Percentiles rank a stretch among this genome's conserved stretches.
These are phyloP conservation scores for Acanthochromis polyacanthus DNA, from an alignment of 2,113 vertebrate species.

Conservation along the genomic window DNA sequence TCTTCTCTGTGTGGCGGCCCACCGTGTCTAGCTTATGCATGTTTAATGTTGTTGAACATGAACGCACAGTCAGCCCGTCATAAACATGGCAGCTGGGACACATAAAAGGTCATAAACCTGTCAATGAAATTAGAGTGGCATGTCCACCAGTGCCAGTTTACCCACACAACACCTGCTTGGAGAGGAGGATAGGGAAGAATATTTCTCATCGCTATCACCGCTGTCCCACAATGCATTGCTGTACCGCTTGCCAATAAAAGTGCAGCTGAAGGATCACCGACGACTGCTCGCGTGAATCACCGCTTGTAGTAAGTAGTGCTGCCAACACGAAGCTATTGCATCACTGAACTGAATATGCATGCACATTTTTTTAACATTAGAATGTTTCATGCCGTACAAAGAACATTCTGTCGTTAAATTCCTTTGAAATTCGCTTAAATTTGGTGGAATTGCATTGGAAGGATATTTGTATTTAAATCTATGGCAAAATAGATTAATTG, in stretches of 20 bases:
- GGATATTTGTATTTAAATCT: slow-evolving; percentile 34
- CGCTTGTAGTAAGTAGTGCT: slow-evolving; percentile 12
- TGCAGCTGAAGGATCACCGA: slow-evolving; percentile 27
- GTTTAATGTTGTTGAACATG: slow-evolving; percentile 86
- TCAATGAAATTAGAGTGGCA: slow-evolving; percentile 82
- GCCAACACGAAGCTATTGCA: slow-evolving; percentile 22
- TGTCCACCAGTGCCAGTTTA: slow-evolving; percentile 79
- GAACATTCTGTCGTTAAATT: not conserved
- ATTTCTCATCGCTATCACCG: slow-evolving; percentile 36
- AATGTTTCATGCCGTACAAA: not conserved
- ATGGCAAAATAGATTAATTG: slow-evolving; percentile 53
- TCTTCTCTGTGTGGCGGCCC: slow-evolving; percentile 60
- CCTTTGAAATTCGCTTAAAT: slow-evolving; percentile 32
- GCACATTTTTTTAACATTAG: not conserved
- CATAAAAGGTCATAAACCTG: slow-evolving; percentile 83
- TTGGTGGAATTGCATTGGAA: slow-evolving; percentile 5
- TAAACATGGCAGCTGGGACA: slow-evolving; percentile 82
- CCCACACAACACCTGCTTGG: slow-evolving; percentile 80
- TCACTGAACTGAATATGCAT: slow-evolving; percentile 24
- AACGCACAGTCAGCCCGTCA: slow-evolving; percentile 81
- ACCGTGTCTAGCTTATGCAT: slow-evolving; percentile 78
- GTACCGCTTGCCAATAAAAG: slow-evolving; percentile 44
- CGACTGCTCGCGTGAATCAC: slow-evolving; percentile 8
- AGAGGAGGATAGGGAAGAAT: slow-evolving; percentile 52
- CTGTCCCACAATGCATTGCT: slow-evolving; percentile 43